Base-by-base conservation (phyloP, 1,140 invertebrate genomes). In the Diachasma alloeum region DNA sequence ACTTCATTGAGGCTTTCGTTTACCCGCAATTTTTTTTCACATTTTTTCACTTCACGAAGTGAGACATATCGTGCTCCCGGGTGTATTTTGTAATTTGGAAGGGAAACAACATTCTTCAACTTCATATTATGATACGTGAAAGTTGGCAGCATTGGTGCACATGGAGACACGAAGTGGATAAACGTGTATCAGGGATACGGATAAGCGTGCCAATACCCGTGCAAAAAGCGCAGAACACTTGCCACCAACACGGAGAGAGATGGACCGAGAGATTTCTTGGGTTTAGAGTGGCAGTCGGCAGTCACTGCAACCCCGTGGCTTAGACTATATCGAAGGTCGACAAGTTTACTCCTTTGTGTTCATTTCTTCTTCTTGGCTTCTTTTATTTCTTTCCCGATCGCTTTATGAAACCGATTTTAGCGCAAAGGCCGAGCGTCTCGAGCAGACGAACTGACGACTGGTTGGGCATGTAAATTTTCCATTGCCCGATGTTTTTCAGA, bases 51-150 rank as follows among this genome's bases (percentile, higher is more conserved):
- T 11, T 63, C 31, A 6, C 31, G 11, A 31, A 63, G 19, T 26
- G 11, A 24, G 24, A 26, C 24, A 26, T 63, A 10, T 63, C 59
- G 59, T 63, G 59, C 59, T 63, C 59, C 59, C 10, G 59, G 59
- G 75, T 66, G 82, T 85, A 88, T 88, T 88, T 88, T 88, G 86
- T 88, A 88, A 88, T 88, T 88, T 88, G 86, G 87, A 88, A 88
- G 86, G 87, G 85, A 88, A 88, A 88, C 86, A 84, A 87, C 87
- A 88, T 87, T 88, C 87, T 88, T 88, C 85, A 81, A 84, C 86
- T 84, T 81, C 84, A 83, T 87, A 87, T 87, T 88, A 88, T 88
- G 85, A 88, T 88, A 87, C 86, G 86, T 87, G 86, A 88, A 88
- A 88, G 87, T 88, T 87, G 82, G 83, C 82, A 83, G 80, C 77